These are phyloP conservation scores for Triplophysa tibetana DNA, from an alignment of 2,113 vertebrate species.

Conservation along the genomic window DNA sequence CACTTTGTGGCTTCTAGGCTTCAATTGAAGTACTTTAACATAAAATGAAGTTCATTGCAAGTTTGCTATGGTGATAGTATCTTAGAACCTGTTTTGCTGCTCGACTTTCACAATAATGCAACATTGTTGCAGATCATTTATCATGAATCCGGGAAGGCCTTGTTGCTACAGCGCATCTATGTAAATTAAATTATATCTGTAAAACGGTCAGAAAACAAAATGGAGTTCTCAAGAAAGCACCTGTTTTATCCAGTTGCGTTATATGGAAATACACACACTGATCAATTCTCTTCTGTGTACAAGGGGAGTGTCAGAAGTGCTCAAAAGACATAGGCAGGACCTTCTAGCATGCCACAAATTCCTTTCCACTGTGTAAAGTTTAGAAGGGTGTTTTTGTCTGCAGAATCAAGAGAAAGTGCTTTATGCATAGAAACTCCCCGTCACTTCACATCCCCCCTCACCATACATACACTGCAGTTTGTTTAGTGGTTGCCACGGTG, in stretches of 20 bases:
- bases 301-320: constrained; percentile 59
- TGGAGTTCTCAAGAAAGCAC: constrained; percentile 8
- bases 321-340: constrained; percentile 72
- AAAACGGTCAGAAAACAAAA: background rate
- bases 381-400: constrained; percentile 61
- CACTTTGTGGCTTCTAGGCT: background rate
- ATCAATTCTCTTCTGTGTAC: constrained; percentile 35
- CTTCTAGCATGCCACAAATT: constrained; percentile 80
- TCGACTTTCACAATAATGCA: background rate
- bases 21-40: background rate
- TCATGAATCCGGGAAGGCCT: background rate
- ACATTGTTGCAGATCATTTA: background rate
- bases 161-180: constrained; percentile 10
- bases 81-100: background rate
- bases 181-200: background rate
- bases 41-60: no score
- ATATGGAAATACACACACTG: constrained; percentile 70
- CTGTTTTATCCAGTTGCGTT: constrained; percentile 41
- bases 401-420: constrained; percentile 50
- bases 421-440: constrained; percentile 58
- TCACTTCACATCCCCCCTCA: constrained; percentile 2
- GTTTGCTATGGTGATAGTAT: no score
- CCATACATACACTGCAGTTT: constrained; percentile 39
- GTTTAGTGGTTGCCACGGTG: constrained; percentile 58
- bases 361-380: constrained; percentile 80